Percentiles rank a stretch among this genome's conserved stretches.
phyloP scores from a whole-genome alignment of 35 echinoderm and acorn worm genomes.

The Diadema setosum region DNA sequence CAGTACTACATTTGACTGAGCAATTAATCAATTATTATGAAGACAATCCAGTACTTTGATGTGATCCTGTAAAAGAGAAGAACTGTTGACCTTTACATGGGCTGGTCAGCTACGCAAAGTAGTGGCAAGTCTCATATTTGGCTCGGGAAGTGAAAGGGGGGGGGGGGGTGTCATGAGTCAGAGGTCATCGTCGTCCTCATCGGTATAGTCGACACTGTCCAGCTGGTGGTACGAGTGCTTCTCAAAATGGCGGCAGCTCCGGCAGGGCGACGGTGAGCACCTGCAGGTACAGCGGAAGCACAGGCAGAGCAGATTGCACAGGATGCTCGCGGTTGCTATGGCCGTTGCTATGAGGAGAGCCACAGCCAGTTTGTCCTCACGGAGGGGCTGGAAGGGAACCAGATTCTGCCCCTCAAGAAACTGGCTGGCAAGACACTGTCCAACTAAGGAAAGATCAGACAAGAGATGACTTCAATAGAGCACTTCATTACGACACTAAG shows the following conservation, averaged over 20 bases:
- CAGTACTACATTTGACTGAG: no score
- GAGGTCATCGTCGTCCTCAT: background rate
- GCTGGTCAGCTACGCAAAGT: no score
- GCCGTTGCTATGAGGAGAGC: background rate
- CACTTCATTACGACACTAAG: no score
- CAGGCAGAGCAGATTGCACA: slow-evolving; percentile 70
- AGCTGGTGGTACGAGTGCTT: background rate
- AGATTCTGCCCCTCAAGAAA: slow-evolving; percentile 20
- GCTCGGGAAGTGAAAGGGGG: no score
- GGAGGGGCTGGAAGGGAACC: slow-evolving; percentile 5
- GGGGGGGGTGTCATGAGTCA: background rate
- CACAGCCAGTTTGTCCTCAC: slow-evolving; percentile 55
- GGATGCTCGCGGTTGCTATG: slow-evolving; percentile 43
- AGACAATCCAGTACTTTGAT: no score
- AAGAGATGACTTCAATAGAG: no score
- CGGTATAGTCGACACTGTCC: background rate
- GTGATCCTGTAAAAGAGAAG: no score
- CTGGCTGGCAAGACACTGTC: slow-evolving; percentile 66
- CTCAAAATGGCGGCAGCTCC: background rate
- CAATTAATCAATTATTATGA: no score
- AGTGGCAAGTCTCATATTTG: no score
- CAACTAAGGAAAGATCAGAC: slow-evolving; percentile 34
- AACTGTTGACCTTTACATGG: no score
- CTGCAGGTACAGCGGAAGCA: slow-evolving; percentile 74
- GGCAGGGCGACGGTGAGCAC: background rate